These are phyloP conservation scores for Ageneiosus marmoratus DNA, from an alignment of 2,113 vertebrate species.

Conservation along the genomic window DNA sequence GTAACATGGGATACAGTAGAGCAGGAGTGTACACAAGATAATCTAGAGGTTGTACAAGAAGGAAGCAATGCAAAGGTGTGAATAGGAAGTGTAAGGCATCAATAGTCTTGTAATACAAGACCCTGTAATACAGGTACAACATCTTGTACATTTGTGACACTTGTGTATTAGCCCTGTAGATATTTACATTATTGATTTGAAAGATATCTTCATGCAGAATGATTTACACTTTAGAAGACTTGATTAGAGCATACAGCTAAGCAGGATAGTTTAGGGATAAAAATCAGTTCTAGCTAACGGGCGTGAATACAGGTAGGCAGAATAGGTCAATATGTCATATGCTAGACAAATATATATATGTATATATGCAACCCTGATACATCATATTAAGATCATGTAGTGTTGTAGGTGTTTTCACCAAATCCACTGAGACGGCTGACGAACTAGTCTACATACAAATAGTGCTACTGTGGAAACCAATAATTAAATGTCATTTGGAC, in stretches of 20 bases:
- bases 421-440: background rate
- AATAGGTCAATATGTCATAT: background rate
- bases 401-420: no score
- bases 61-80: background rate
- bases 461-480: background rate
- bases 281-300: background rate
- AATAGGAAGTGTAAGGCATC: background rate
- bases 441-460: no score
- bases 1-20: background rate
- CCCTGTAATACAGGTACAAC: background rate
- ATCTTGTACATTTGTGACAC: background rate
- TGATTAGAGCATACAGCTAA: background rate
- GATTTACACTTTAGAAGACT: background rate
- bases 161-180: background rate
- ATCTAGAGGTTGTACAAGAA: background rate
- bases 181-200: background rate
- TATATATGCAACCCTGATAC: background rate
- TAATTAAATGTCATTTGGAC: background rate
- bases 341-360: no score
- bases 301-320: background rate
- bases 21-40: background rate
- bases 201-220: background rate
- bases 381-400: background rate
- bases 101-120: background rate
- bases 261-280: background rate